A percentile compares a stretch with the other conserved stretches of the same genome.
phyloP scores from a whole-genome alignment of 2,113 vertebrate species.

The Puffinus mauretanicus region DNA sequence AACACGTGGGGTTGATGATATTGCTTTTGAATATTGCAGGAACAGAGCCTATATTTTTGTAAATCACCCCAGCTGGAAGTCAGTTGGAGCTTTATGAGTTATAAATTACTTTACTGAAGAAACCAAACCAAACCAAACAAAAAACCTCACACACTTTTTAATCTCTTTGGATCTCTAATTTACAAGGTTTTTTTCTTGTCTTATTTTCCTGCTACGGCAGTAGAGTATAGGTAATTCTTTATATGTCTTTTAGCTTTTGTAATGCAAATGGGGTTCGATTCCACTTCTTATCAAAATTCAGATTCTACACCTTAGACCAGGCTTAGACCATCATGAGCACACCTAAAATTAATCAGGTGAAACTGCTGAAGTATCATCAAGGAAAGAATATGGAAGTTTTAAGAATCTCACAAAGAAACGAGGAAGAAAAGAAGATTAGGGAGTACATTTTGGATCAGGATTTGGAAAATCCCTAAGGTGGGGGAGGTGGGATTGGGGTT shows the following conservation, averaged over 20 bases:
- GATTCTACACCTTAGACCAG: background rate
- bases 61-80: background rate
- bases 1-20: background rate
- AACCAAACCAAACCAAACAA: background rate
- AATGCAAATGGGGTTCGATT: background rate
- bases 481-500: background rate
- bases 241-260: background rate
- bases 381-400: background rate
- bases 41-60: background rate
- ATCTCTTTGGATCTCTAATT: background rate
- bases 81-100: background rate
- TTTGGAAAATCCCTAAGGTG: slow-evolving; percentile 11
- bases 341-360: background rate
- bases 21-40: background rate
- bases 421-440: background rate
- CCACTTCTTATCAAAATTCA: background rate
- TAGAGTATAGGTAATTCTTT: background rate
- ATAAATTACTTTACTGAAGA: background rate
- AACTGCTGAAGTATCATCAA: background rate
- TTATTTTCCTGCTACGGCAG: background rate
- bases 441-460: background rate
- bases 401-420: background rate
- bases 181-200: background rate
- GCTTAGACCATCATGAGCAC: background rate
- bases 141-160: background rate